These are phyloP conservation scores for Mobula birostris DNA, from an alignment of 2,113 vertebrate species.

Conservation along the genomic window DNA sequence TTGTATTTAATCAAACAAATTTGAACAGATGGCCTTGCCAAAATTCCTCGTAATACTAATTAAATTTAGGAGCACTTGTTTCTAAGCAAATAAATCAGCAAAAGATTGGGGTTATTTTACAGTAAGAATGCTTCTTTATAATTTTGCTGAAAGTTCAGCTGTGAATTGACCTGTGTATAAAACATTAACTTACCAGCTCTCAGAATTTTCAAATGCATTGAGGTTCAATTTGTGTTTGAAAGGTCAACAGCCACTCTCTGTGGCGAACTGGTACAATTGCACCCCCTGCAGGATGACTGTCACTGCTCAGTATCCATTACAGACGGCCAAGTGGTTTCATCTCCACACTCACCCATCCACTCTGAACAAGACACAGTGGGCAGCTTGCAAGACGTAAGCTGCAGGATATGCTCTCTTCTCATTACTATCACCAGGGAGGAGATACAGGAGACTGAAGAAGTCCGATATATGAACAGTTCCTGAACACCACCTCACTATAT, in stretches of 20 bases:
- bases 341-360: not conserved
- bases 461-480: too few species aligned
- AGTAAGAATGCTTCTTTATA: not conserved
- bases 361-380: not conserved
- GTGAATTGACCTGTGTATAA: not conserved
- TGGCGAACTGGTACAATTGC: slow-evolving; percentile 63
- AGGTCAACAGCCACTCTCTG: slow-evolving; percentile 43
- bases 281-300: slow-evolving; percentile 58
- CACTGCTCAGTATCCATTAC: slow-evolving; percentile 42
- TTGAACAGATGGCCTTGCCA: too few species aligned
- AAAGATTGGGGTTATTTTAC: not conserved
- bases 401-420: too few species aligned
- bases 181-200: not conserved
- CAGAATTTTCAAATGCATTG: not conserved
- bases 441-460: too few species aligned
- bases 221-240: not conserved
- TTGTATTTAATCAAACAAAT: too few species aligned
- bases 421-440: too few species aligned
- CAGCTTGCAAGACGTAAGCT: not conserved
- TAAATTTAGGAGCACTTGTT: not conserved
- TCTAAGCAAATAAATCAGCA: not conserved
- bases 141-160: not conserved
- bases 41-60: not conserved
- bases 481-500: too few species aligned
- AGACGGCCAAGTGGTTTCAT: not conserved